Evolutionary conservation across 2,888 invertebrate species (phyloP), one percentile per base, ranked within the genome.

Genomic region (Cryptus viduatorius): DNA sequence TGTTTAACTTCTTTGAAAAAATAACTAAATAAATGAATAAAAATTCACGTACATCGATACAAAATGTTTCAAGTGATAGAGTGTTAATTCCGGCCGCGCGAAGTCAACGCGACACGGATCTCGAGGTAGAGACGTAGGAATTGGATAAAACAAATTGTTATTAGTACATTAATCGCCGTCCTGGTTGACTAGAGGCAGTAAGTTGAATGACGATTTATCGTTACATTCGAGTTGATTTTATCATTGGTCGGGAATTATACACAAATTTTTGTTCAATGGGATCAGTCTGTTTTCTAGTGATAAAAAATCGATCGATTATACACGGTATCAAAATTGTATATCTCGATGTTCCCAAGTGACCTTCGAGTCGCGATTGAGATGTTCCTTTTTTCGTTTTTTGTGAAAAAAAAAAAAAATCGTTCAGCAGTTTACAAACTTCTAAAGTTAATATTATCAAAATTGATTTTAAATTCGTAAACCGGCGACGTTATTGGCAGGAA

Each of bases 1-100:
- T 87, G 87, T 86, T 71, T 67, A 69, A 56, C 64, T 48, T 80
- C 50, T 48, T 76, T 31, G 53, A 61, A 61, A 48, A n/a, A 59
- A 46, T 61, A 76, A 76, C 48, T 24, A 1, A 3, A 78, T 37
- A 68, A 16, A 64, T 48, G 44, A 46, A 31, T 19, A 42, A 4
- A 50, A 61, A 50, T 0, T 37, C 8, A 8, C 37, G 8, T 37
- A 37, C 37, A 37, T 37, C 14, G 37, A 75, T 37, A 5, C 44
- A 64, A 61, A 61, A 31, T 14, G 29, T 31, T 61, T 61, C 46
- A 53, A 8, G 56, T 16, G 31, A 56, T 56, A 46, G 37, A 77
- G 46, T 50, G 42, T 71, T 37, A 46, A 73, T 67, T 56, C 44
- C 42, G 72, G 44, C 48, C 37, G 67, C 46, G 80, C 79, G 67